Percentiles rank a stretch among this genome's conserved stretches.
These are phyloP conservation scores for Acipenser ruthenus DNA, from an alignment of 2,797 vertebrate genomes.

Conservation along the genomic window DNA sequence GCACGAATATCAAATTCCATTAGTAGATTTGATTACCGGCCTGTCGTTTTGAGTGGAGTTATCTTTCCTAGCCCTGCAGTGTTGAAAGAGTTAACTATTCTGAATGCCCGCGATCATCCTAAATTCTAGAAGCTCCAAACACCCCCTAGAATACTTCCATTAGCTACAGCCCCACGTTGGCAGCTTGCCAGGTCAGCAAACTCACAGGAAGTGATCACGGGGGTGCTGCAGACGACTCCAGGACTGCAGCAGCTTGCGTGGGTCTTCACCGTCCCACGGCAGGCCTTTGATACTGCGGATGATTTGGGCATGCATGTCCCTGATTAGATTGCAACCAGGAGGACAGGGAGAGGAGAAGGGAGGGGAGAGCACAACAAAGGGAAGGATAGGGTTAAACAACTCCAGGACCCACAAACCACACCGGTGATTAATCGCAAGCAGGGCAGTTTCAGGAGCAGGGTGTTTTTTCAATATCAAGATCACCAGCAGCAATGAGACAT, in stretches of 20 bases:
- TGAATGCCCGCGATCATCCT: too few relatives aligned
- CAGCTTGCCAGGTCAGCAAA: conserved; percentile 24
- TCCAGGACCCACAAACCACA: conserved; percentile 14
- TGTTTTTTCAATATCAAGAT: conserved; percentile 9
- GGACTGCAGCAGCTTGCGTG: conserved; percentile 60
- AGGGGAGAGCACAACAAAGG: background rate
- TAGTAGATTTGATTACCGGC: too few relatives aligned
- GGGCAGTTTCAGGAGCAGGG: conserved; percentile 11
- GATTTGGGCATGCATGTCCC: conserved; percentile 72
- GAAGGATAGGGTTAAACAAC: conserved; percentile 24
- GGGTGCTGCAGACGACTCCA: conserved; percentile 53
- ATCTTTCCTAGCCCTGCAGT: too few relatives aligned
- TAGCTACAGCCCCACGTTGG: background rate
- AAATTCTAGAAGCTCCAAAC: too few relatives aligned
- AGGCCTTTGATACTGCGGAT: conserved; percentile 72
- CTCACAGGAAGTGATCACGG: conserved; percentile 63
- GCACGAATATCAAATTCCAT: too few relatives aligned
- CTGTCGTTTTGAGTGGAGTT: too few relatives aligned
- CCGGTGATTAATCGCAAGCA: conserved; percentile 20
- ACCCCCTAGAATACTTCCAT: background rate
- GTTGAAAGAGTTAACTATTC: too few relatives aligned
- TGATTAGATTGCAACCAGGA: conserved; percentile 35
- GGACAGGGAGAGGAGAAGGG: background rate
- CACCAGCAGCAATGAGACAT: too few relatives aligned
- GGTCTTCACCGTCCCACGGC: conserved; percentile 65